Percentiles rank a stretch among this genome's conserved stretches.
Evolutionary conservation across 2,888 invertebrate genomes (phyloP).

Genomic region (Tenthredo mesomela): DNA sequence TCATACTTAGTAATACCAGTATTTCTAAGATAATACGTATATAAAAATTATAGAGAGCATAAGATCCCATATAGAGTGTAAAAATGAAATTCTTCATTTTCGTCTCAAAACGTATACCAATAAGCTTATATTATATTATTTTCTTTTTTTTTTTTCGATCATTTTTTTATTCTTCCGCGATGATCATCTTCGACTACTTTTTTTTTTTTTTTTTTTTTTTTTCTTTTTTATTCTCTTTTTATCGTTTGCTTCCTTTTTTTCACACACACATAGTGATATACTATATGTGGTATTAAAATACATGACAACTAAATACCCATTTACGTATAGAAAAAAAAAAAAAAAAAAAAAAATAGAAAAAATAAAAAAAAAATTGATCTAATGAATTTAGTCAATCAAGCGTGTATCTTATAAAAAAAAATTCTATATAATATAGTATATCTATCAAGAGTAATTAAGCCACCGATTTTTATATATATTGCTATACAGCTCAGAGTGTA

Average conservation of each 20-base stretch:
- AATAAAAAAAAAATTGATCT: too few relatives aligned
- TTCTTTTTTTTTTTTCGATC: background rate
- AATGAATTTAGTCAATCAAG: background rate
- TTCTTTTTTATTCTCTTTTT: too few relatives aligned
- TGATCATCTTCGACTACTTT: too few relatives aligned
- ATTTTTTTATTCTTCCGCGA: background rate
- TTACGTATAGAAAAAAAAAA: background rate
- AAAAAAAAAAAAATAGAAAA: background rate
- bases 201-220: too few relatives aligned
- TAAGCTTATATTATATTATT: background rate
- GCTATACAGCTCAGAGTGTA: background rate
- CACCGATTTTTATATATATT: background rate
- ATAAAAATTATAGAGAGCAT: conserved; percentile 10
- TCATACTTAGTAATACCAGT: background rate
- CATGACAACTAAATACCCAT: too few relatives aligned
- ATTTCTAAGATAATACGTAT: conserved; percentile 18
- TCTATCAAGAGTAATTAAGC: background rate
- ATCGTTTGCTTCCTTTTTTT: too few relatives aligned
- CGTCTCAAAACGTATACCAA: background rate
- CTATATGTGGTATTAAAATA: too few relatives aligned
- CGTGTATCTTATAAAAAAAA: background rate
- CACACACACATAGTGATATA: too few relatives aligned
- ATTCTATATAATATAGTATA: background rate
- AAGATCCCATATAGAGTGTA: background rate
- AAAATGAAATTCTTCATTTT: background rate